Percentiles rank a stretch among this genome's conserved stretches.
Conservation (phyloP, 2,113 vertebrate genomes). For the Siniperca chuatsi region DNA sequence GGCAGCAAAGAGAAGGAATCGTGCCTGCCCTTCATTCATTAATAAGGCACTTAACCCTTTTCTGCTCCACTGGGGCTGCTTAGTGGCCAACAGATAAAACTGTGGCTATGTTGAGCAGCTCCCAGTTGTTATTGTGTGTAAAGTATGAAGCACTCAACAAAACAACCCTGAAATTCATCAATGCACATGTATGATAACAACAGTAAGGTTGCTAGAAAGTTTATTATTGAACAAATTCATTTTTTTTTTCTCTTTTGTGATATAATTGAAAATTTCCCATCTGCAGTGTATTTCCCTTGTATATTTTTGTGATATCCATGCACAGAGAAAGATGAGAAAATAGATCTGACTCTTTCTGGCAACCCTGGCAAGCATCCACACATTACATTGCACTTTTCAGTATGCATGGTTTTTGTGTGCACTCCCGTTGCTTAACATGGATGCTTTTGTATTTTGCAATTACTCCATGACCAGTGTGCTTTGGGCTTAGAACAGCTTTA, state of each 20-base stretch:
- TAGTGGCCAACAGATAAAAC: background rate
- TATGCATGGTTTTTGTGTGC: background rate
- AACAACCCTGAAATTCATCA: background rate
- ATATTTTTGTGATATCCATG: background rate
- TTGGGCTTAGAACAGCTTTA: background rate
- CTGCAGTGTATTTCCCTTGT: background rate
- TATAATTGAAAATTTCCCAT: background rate
- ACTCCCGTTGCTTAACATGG: background rate
- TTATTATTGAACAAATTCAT: background rate
- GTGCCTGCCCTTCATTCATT: background rate
- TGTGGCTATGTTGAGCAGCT: background rate
- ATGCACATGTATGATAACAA: background rate
- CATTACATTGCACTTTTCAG: background rate
- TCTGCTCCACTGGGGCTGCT: slow-evolving; percentile 3
- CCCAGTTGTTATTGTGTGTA: background rate
- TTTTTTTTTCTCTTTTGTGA: background rate
- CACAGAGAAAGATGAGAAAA: background rate
- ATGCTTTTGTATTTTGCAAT: no score
- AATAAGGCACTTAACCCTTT: background rate
- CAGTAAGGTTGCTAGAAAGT: background rate
- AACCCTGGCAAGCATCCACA: background rate
- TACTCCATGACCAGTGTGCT: background rate
- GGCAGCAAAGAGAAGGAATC: background rate
- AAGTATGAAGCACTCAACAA: background rate
- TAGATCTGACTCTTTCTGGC: background rate